These are phyloP conservation scores for Calypte anna DNA, from an alignment of 2,113 vertebrate species.

Conservation along the genomic window DNA sequence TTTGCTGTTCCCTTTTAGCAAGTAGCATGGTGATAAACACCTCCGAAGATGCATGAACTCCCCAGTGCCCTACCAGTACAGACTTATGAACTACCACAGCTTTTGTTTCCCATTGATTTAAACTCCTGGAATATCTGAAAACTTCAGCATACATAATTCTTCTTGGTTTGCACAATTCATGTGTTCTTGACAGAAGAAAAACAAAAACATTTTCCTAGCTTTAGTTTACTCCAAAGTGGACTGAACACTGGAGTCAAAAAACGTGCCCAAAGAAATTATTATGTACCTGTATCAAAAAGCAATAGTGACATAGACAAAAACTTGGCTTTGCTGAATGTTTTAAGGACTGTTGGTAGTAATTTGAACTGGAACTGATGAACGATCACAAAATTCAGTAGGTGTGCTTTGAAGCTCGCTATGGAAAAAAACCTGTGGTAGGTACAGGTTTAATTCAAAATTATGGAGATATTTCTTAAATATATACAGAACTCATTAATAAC, in stretches of 20 bases:
- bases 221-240: not conserved
- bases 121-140: not conserved
- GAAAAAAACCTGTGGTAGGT: not conserved
- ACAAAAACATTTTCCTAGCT: not conserved
- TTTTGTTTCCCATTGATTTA: not conserved
- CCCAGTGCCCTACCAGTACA: not conserved
- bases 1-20: not conserved
- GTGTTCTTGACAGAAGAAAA: not conserved
- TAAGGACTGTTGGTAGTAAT: not conserved
- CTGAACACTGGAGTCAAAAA: not conserved
- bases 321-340: not conserved
- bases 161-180: slow-evolving; percentile 13
- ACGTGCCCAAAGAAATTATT: not conserved
- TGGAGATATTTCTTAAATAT: slow-evolving; percentile 28
- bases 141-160: not conserved
- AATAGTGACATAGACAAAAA: not conserved
- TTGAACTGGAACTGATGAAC: not conserved
- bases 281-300: not conserved
- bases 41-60: not conserved
- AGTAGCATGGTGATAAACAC: not conserved
- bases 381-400: not conserved
- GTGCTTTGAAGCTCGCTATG: not conserved
- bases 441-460: slow-evolving; percentile 29
- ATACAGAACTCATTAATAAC: slow-evolving; percentile 46
- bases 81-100: rapidly evolving